Evolutionary conservation across 2,888 invertebrate genomes (phyloP).

Genomic region (Gortyna flavago): DNA sequence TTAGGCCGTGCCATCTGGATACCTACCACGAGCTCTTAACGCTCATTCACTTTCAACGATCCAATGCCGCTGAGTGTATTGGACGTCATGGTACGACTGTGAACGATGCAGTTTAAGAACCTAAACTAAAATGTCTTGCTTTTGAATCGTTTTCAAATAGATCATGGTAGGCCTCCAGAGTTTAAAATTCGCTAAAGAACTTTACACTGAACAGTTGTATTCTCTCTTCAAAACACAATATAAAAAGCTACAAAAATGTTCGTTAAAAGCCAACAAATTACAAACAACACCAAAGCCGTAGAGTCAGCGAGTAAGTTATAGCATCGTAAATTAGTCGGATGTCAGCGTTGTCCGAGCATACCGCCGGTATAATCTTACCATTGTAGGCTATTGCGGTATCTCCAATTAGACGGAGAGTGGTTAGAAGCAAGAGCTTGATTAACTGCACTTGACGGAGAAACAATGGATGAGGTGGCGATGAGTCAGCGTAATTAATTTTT

Average conservation of each 20-base stretch:
- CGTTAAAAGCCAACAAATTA: not conserved
- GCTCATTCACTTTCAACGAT: too few species aligned
- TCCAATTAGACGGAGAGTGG: not conserved
- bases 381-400: not conserved
- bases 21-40: too few species aligned
- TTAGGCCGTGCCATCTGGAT: too few species aligned
- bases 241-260: not conserved
- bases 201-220: constrained; percentile 44
- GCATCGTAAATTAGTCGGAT: not conserved
- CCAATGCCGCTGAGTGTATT: too few species aligned
- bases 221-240: too few species aligned
- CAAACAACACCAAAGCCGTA: not conserved
- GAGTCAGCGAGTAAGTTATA: not conserved
- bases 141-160: too few species aligned
- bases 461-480: not conserved
- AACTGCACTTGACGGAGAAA: too few species aligned
- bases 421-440: not conserved
- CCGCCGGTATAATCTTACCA: not conserved
- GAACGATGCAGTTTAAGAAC: too few species aligned
- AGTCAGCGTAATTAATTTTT: not conserved
- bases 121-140: too few species aligned
- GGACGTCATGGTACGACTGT: too few species aligned
- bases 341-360: not conserved
- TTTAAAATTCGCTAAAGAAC: not conserved
- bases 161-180: too few species aligned